A percentile compares a stretch with the other conserved stretches of the same genome.
Conservation (phyloP, 2,888 invertebrate species). For the Dasypogon diadema region DNA sequence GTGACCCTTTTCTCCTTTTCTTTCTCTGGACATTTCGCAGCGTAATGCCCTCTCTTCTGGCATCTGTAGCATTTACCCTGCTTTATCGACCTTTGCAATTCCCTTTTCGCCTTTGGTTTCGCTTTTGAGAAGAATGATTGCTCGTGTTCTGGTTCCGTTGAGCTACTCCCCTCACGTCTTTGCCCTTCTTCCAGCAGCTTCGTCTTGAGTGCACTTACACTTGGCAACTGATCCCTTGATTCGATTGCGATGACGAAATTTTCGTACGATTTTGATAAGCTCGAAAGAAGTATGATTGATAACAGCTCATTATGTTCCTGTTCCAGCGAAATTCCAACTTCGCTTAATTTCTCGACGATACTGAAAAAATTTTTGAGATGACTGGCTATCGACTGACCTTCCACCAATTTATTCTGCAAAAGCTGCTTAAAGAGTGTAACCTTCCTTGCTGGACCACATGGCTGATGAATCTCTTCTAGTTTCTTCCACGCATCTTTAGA, state of each 20-base stretch:
- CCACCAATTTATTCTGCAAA: slow-evolving; percentile 43
- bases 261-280: slow-evolving; percentile 54
- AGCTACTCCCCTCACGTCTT: slow-evolving; percentile 18
- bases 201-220: slow-evolving; percentile 29
- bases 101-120: background rate
- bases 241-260: slow-evolving; percentile 57
- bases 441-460: slow-evolving; percentile 55
- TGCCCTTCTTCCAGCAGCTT: slow-evolving; percentile 53
- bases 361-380: slow-evolving; percentile 54
- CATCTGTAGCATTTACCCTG: slow-evolving; percentile 47
- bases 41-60: slow-evolving; percentile 43
- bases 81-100: background rate
- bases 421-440: slow-evolving; percentile 54
- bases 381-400: slow-evolving; percentile 44
- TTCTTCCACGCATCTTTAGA: slow-evolving; percentile 53
- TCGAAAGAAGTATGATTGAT: slow-evolving; percentile 55
- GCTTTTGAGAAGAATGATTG: slow-evolving; percentile 37
- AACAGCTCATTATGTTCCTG: slow-evolving; percentile 52
- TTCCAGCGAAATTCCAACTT: slow-evolving; percentile 49
- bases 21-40: background rate
- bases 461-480: slow-evolving; percentile 53
- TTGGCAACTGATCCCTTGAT: slow-evolving; percentile 53
- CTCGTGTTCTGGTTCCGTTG: slow-evolving; percentile 14
- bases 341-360: slow-evolving; percentile 51
- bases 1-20: background rate